These are phyloP conservation scores for Chloroceryle inda DNA, from an alignment of 2,797 vertebrate species.

Conservation along the genomic window DNA sequence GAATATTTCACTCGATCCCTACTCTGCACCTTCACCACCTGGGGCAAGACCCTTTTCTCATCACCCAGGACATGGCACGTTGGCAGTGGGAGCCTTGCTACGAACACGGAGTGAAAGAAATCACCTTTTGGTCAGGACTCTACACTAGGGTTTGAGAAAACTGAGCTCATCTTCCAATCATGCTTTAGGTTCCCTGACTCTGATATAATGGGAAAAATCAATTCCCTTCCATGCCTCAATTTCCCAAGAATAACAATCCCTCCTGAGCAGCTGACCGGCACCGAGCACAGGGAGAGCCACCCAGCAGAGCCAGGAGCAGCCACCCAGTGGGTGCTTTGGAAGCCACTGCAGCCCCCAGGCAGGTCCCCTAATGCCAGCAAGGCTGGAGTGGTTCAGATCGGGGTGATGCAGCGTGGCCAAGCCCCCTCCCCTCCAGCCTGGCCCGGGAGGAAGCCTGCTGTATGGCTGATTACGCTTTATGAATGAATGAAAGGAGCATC, in stretches of 20 bases:
- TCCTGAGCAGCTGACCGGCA: neutral
- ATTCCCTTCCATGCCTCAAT: neutral
- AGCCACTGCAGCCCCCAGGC: neutral
- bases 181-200: neutral
- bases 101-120: neutral
- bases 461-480: neutral
- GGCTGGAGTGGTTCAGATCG: neutral
- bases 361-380: neutral
- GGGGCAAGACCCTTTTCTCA: neutral
- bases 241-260: neutral
- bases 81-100: neutral
- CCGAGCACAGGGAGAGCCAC: neutral
- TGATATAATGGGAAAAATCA: neutral
- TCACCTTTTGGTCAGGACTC: neutral
- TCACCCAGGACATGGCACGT: neutral
- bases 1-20: neutral
- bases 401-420: accelerated
- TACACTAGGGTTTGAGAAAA: neutral
- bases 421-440: neutral
- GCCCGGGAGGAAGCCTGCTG: neutral
- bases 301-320: neutral
- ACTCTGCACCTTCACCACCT: neutral
- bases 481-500: neutral
- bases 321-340: neutral
- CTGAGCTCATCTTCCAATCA: neutral